Evolutionary conservation across 1,140 invertebrate genomes (phyloP).

Genomic region (Zaprionus capensis): DNA sequence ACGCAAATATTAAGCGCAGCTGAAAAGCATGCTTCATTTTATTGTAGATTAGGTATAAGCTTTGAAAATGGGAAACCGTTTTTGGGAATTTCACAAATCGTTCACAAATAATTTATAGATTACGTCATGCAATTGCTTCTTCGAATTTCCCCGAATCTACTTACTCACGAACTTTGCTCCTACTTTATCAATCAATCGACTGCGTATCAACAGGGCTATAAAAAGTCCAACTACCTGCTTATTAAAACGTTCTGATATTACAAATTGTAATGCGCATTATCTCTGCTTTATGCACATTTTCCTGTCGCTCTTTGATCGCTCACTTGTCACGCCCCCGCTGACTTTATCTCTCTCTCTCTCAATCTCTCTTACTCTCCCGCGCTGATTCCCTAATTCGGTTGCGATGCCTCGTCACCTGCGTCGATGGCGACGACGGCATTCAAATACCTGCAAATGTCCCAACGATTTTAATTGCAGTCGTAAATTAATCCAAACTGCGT

Average conservation of each 20-base stretch:
- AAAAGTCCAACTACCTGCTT: slow-evolving; percentile 61
- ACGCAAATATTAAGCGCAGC: too few species aligned
- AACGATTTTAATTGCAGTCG: slow-evolving; percentile 78
- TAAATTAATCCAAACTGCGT: slow-evolving; percentile 81
- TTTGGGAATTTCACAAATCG: not conserved
- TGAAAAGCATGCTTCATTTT: too few species aligned
- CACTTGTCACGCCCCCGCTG: slow-evolving; percentile 13
- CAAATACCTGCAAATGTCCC: slow-evolving; percentile 53
- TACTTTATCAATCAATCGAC: not conserved
- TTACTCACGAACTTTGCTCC: slow-evolving; percentile 19
- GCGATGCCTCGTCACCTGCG: slow-evolving; percentile 48
- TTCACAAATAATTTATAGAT: not conserved
- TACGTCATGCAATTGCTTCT: slow-evolving; percentile 38
- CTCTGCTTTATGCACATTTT: slow-evolving; percentile 75
- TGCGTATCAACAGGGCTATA: slow-evolving; percentile 50
- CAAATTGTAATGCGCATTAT: slow-evolving; percentile 66
- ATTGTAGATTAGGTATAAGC: too few species aligned
- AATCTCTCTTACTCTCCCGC: slow-evolving; percentile 9
- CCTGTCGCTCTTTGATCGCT: slow-evolving; percentile 64
- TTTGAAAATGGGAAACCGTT: too few species aligned
- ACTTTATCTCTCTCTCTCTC: not conserved
- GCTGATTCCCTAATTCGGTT: slow-evolving; percentile 40
- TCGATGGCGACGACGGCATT: slow-evolving; percentile 38
- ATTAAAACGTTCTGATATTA: slow-evolving; percentile 63
- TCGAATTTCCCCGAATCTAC: slow-evolving; percentile 34